Base-by-base conservation (phyloP, 2,113 vertebrate species). In the Okapia johnstoni region DNA sequence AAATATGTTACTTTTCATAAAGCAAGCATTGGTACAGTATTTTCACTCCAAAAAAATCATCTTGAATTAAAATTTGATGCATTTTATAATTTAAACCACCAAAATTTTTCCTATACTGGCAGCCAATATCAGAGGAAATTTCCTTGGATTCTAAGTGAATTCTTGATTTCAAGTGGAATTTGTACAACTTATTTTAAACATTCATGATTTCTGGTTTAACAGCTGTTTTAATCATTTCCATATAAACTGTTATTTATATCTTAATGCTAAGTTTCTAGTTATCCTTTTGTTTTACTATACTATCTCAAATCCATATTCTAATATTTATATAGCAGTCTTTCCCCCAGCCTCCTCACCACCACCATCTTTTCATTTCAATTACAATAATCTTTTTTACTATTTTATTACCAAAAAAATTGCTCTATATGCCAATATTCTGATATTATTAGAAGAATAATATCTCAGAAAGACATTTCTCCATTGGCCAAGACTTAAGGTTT, bases 201-300 rank as follows among this genome's bases (percentile, higher is more conserved):
- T 48, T 83, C 96, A 16, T 90, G 58, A 90, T 94, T 94, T 81
- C 58, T 92, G 26, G 1, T 92, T n/a, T 73, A 52, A 93, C 40
- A 94, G 26, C 52, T 90, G 43, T 92, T 95, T 97, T 90, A 25
- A 66, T 95, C 40, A 79, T 94, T 93, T 60, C 33, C 40, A 83
- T 85, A 66, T 92, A 28, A 85, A 77, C n/a, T 87, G 25, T 43
- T 66, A 96, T 57, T 97, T 96, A 83, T 73, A 66, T 6, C 26
- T 95, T 93, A 87, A 88, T 90, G 43, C 70, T 95, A 96, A 93
- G 60, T 17, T 66, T 96, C 58, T 83, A 90, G 54, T 46, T 85
- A 96, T 93, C 80, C 7, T 50, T 88, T 88, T 80, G 80, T 81
- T 83, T 89, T 86, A 87, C 17, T 80, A 26, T 87, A 87, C 14